Evolutionary conservation across 2,888 invertebrate genomes (phyloP), one percentile per base, ranked within the genome.

Genomic region (Rhopalosiphum nymphaeae): DNA sequence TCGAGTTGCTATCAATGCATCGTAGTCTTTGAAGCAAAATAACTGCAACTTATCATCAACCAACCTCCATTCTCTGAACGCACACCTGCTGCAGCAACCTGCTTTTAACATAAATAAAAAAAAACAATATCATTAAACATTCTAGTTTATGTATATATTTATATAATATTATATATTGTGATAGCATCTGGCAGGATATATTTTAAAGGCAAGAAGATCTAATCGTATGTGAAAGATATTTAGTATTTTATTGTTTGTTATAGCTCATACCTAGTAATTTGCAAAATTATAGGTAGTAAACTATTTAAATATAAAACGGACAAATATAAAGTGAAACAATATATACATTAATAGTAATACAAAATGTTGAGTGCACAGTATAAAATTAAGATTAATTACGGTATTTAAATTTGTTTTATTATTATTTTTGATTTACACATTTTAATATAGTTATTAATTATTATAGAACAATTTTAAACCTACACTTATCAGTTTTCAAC

Each of bases 21-120:
- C 91, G 49, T 91, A 94, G 56, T 94, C 86, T 91, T 94, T 91
- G 42, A 94, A 94, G 86, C 94, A 94, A 53, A 87, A 91, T 49
- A 94, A 91, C n/a, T 67, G 94, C 36, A 86, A 87, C 46, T 91
- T 94, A 53, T 94, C 90, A 53, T 91, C 94, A 44, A 87, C 86
- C 42, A 94, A 42, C 42, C 94, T 91, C 94, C 94, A 94, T 87
- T 94, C 94, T 91, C 86, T 94, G 25, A 61, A 91, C 13, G 61
- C 86, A 42, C 94, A 94, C 86, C 53, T 61, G 90, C 61, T 94
- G 11, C 90, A 94, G 85, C 94, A 94, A 67, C 86, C 91, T 91
- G 94, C 61, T 91, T 91, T 93, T 78, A 78, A 93, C 42, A 92
- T 16, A 92, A 53, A 92, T 10, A 53, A 88, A 89, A 56, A 92